Conservation (phyloP, 1,140 invertebrate species). For the Bombyx mandarina region DNA sequence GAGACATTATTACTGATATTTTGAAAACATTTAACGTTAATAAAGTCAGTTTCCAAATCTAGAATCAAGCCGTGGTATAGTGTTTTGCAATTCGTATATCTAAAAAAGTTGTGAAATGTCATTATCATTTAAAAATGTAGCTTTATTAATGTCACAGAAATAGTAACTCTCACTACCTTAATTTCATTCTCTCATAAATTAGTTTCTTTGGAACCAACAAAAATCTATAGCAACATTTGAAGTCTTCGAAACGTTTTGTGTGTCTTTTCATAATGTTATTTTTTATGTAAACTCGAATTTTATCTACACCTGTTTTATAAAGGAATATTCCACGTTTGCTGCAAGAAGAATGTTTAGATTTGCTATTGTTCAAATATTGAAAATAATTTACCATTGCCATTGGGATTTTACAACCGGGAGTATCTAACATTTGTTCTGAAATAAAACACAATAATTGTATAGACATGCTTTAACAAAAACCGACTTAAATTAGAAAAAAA, state of each 20-base stretch:
- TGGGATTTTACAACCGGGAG: constrained; percentile 47
- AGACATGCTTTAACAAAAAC: not conserved
- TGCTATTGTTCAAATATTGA: constrained; percentile 18
- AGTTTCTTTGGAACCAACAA: constrained; percentile 8
- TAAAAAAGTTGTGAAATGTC: constrained; percentile 8
- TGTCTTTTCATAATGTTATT: constrained; percentile 25
- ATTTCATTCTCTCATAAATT: no score
- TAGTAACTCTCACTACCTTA: no score
- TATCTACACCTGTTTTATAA: constrained; percentile 23
- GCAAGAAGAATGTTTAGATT: constrained; percentile 25
- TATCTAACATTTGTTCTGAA: constrained; percentile 35
- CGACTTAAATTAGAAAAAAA: no score
- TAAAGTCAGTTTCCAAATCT: constrained; percentile 54
- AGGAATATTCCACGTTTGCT: constrained; percentile 41
- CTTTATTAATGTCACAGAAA: no score
- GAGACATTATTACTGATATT: constrained; percentile 28
- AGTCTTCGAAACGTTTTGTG: constrained; percentile 23
- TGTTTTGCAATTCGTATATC: constrained; percentile 35
- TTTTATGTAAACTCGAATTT: constrained; percentile 30
- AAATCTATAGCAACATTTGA: constrained; percentile 44
- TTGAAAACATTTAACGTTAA: constrained; percentile 66
- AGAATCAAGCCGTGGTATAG: constrained; percentile 44
- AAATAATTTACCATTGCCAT: constrained; percentile 28
- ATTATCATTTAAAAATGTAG: no score
- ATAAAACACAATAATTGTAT: constrained; percentile 8